Evolutionary conservation across 1,140 invertebrate genomes (phyloP).

Genomic region (Stegodyphus mimosarum): DNA sequence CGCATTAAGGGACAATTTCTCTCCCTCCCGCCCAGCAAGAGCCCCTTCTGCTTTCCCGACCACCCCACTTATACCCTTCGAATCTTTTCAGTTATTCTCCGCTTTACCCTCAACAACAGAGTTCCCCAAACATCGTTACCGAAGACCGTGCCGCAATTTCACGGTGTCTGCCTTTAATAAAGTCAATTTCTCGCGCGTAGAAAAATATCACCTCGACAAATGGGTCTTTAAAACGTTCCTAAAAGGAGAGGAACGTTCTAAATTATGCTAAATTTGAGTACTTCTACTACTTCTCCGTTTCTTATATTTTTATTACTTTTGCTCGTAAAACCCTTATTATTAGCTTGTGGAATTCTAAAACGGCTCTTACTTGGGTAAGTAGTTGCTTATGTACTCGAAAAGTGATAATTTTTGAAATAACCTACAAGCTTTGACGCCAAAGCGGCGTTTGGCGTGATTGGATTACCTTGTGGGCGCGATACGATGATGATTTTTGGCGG

Average conservation of each 20-base stretch:
- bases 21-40: background rate
- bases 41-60: background rate
- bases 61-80: conserved; percentile 19
- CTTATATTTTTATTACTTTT: background rate
- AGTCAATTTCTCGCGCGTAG: conserved; percentile 11
- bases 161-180: background rate
- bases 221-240: conserved; percentile 8
- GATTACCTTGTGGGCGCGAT: too few relatives aligned
- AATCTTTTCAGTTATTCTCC: conserved; percentile 26
- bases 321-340: background rate
- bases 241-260: conserved; percentile 11
- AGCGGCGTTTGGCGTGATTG: too few relatives aligned
- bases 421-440: too few relatives aligned
- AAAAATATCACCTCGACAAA: conserved; percentile 4
- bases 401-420: conserved; percentile 1
- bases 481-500: too few relatives aligned
- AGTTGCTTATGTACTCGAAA: background rate
- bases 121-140: conserved; percentile 30
- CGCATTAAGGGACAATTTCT: conserved; percentile 8
- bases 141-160: background rate
- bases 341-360: background rate
- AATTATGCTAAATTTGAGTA: conserved; percentile 18
- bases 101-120: background rate
- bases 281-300: too few relatives aligned
- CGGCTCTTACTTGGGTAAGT: background rate